Percentiles rank a stretch among this genome's conserved stretches.
These are phyloP conservation scores for Delichon dasypus DNA, from an alignment of 2,797 vertebrate genomes.

Conservation along the genomic window DNA sequence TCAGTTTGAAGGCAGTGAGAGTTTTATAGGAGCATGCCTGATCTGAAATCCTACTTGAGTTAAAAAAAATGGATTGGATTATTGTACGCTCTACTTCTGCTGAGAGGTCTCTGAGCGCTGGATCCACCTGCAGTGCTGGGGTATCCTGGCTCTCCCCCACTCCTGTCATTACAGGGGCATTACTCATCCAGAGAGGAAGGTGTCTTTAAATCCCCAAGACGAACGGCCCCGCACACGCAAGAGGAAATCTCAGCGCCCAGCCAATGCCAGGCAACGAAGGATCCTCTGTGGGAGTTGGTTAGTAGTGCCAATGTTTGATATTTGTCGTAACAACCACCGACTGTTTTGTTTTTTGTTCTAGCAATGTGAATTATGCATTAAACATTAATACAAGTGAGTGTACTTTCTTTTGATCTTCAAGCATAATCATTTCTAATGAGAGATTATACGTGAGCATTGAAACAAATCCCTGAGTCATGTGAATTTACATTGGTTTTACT, in stretches of 20 bases:
- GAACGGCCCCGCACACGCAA: background rate
- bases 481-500: constrained; percentile 62
- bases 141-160: background rate
- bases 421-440: constrained; percentile 64
- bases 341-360: constrained; percentile 57
- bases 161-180: background rate
- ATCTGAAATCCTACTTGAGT: background rate
- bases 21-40: background rate
- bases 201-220: background rate
- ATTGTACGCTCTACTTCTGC: background rate
- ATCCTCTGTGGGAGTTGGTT: constrained; percentile 43
- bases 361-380: constrained; percentile 64
- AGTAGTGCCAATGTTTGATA: constrained; percentile 20
- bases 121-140: background rate
- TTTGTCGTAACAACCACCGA: constrained; percentile 51
- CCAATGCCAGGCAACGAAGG: constrained; percentile 2
- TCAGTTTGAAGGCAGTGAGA: background rate
- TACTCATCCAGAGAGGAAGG: background rate
- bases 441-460: constrained; percentile 60
- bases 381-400: constrained; percentile 60
- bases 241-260: background rate
- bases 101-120: background rate
- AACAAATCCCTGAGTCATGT: constrained; percentile 65
- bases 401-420: constrained; percentile 63
- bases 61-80: background rate